Evolutionary conservation across 2,113 vertebrate species (phyloP).

Genomic region (Cyprinus carpio): DNA sequence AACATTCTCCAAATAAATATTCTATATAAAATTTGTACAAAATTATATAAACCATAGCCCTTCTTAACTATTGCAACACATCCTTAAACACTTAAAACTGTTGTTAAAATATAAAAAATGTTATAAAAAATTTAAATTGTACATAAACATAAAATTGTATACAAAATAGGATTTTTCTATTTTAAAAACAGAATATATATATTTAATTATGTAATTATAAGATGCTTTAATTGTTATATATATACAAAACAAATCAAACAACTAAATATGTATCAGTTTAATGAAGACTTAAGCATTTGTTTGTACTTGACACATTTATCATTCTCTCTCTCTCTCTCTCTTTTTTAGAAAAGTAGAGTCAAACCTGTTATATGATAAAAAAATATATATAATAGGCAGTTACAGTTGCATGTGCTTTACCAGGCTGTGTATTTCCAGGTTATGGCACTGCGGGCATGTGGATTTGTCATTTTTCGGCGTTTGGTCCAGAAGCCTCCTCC

Average conservation of each 20-base stretch:
- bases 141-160: too few species aligned
- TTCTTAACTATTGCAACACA: background rate
- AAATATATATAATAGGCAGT: background rate
- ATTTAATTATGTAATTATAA: too few species aligned
- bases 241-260: background rate
- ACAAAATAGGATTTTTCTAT: too few species aligned
- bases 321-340: background rate
- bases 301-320: background rate
- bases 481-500: conserved; percentile 62
- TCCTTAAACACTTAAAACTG: too few species aligned
- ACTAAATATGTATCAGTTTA: background rate
- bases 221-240: background rate
- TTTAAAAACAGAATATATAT: too few species aligned
- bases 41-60: too few species aligned
- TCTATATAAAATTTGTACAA: background rate
- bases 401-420: background rate
- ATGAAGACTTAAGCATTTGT: background rate
- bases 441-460: conserved; percentile 90
- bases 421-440: conserved; percentile 37
- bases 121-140: too few species aligned
- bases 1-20: background rate
- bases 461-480: conserved; percentile 90
- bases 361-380: background rate
- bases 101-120: too few species aligned
- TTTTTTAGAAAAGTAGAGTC: background rate